Evolutionary conservation across 37 sponge, comb jelly and placozoan species (phyloP).

Genomic region (Tethya wilhelma): DNA sequence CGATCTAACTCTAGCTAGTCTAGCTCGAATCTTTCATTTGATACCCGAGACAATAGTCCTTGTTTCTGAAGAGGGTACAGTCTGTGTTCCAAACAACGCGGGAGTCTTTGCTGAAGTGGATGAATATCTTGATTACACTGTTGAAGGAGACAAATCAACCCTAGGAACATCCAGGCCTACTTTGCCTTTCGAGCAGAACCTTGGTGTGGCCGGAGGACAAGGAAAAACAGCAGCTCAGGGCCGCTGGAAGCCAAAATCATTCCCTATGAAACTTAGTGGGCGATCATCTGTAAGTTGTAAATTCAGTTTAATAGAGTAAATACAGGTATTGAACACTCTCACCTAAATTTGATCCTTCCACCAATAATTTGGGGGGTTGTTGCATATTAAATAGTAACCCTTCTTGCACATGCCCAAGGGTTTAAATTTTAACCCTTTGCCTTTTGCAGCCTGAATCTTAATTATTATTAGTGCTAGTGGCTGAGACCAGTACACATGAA

Average conservation of each 20-base stretch:
- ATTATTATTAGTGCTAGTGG: too few relatives aligned
- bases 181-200: too few relatives aligned
- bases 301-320: too few relatives aligned
- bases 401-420: neutral
- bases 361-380: too few relatives aligned
- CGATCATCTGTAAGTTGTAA: too few relatives aligned
- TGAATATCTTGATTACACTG: neutral
- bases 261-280: neutral
- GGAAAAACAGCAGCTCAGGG: too few relatives aligned
- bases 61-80: neutral
- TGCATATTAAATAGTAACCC: too few relatives aligned
- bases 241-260: neutral
- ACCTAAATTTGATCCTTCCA: too few relatives aligned
- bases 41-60: neutral
- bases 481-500: too few relatives aligned
- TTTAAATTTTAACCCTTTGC: too few relatives aligned
- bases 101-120: neutral
- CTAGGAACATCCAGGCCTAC: neutral
- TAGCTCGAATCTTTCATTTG: neutral
- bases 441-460: too few relatives aligned
- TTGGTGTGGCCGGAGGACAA: neutral
- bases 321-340: too few relatives aligned
- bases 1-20: neutral
- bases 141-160: slow-evolving; percentile 4
- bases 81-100: neutral